phyloP scores from a whole-genome alignment of 1,140 invertebrate genomes.

The Solen grandis region DNA sequence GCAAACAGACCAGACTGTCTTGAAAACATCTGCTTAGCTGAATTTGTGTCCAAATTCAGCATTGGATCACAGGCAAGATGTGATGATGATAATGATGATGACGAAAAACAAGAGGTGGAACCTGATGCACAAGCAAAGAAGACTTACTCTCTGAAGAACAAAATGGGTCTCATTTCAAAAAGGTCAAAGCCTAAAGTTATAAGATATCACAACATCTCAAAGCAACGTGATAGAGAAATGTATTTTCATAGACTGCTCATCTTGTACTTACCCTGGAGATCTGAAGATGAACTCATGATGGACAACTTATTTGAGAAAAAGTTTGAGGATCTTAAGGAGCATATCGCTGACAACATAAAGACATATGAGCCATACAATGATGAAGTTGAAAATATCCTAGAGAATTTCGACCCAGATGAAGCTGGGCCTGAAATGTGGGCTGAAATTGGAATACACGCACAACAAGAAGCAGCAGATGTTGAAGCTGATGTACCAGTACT shows the following conservation, averaged over 20 bases:
- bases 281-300: slow-evolving; percentile 29
- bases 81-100: too few species aligned
- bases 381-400: slow-evolving; percentile 32
- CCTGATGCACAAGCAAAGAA: slow-evolving; percentile 19
- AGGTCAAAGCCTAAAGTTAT: slow-evolving; percentile 38
- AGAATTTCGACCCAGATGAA: slow-evolving; percentile 46
- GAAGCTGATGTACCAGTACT: slow-evolving; percentile 32
- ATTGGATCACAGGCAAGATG: slow-evolving; percentile 33
- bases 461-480: slow-evolving; percentile 37
- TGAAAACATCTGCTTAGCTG: slow-evolving; percentile 33
- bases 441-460: slow-evolving; percentile 50
- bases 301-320: slow-evolving; percentile 39
- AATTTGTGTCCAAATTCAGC: slow-evolving; percentile 32
- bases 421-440: slow-evolving; percentile 38
- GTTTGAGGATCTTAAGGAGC: slow-evolving; percentile 29
- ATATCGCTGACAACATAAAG: slow-evolving; percentile 35
- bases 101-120: slow-evolving; percentile 28
- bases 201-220: slow-evolving; percentile 45
- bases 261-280: slow-evolving; percentile 42
- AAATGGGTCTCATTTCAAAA: slow-evolving; percentile 35
- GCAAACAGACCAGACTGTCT: slow-evolving; percentile 27
- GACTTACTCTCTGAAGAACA: slow-evolving; percentile 23
- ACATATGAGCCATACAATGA: slow-evolving; percentile 49
- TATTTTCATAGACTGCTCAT: slow-evolving; percentile 47
- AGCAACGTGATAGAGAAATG: slow-evolving; percentile 42